Conservation (phyloP, 2,797 vertebrate genomes). For the Alectoris magna region DNA sequence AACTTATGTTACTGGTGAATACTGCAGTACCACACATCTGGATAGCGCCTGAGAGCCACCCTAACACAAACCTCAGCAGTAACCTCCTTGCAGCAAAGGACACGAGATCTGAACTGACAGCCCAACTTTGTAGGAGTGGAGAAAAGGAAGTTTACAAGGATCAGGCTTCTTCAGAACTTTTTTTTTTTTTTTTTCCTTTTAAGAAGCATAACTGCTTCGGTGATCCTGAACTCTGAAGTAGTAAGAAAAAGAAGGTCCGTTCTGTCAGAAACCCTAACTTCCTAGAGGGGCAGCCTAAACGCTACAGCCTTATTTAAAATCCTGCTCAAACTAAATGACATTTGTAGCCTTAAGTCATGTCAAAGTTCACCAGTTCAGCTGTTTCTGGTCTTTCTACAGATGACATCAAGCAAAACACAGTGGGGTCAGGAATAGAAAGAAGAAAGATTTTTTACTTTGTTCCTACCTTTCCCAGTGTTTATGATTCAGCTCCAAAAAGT, state of each 20-base stretch:
- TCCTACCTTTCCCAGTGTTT: slow-evolving; percentile 98
- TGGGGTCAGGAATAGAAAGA: neutral
- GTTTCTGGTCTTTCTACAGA: neutral
- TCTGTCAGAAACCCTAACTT: neutral
- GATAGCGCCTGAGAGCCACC: neutral
- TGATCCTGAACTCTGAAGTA: neutral
- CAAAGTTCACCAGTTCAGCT: neutral
- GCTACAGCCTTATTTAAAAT: neutral
- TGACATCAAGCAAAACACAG: neutral
- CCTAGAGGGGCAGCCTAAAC: neutral
- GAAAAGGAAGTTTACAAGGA: neutral
- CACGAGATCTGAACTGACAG: neutral
- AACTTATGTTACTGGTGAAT: neutral
- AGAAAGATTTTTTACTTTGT: neutral
- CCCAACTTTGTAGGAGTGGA: neutral
- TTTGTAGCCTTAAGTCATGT: neutral
- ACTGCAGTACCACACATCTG: neutral
- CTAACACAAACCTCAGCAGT: neutral
- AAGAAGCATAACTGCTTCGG: neutral
- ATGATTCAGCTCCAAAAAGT: slow-evolving; percentile 95
- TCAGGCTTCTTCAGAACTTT: neutral
- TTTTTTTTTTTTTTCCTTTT: neutral
- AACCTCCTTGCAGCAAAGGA: neutral
- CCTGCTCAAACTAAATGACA: neutral
- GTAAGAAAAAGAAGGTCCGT: neutral